A percentile compares a stretch with the other conserved stretches of the same genome.
phyloP scores from a whole-genome alignment of 1,140 invertebrate species.

The Conus betulinus region DNA sequence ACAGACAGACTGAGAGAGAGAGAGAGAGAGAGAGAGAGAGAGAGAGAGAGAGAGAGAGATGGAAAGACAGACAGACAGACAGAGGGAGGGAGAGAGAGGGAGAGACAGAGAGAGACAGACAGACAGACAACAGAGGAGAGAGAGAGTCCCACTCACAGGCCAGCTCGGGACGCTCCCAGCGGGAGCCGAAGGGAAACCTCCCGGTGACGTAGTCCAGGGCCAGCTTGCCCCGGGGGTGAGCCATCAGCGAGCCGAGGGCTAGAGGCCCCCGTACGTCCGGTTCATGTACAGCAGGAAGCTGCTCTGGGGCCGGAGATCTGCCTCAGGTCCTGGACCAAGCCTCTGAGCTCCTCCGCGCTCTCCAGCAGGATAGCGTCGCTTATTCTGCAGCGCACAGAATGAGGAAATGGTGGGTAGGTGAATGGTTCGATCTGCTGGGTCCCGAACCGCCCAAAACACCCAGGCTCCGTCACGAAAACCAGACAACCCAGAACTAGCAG shows the following conservation, averaged over 20 bases:
- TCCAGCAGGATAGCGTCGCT: not conserved
- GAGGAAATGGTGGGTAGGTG: not conserved
- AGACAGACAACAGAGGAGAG: not conserved
- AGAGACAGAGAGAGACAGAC: not conserved
- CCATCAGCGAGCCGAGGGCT: not conserved
- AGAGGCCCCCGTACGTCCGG: not conserved
- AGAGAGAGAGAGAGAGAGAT: not conserved
- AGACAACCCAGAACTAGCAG: too few species aligned
- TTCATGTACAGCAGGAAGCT: not conserved
- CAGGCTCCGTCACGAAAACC: too few species aligned
- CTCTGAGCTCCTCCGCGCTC: not conserved
- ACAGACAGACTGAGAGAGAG: not conserved
- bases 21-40: not conserved
- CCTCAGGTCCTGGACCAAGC: not conserved
- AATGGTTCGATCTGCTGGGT: too few species aligned
- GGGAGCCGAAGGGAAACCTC: not conserved
- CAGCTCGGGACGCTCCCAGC: not conserved
- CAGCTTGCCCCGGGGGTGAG: not conserved
- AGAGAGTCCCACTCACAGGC: not conserved
- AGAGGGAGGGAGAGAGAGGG: not conserved
- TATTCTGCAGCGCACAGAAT: not conserved
- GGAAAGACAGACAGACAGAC: not conserved
- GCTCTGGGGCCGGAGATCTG: not conserved
- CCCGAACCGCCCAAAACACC: too few species aligned
- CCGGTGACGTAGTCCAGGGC: not conserved